phyloP scores from a whole-genome alignment of 2,888 invertebrate genomes.

The Coleophora flavipennella region DNA sequence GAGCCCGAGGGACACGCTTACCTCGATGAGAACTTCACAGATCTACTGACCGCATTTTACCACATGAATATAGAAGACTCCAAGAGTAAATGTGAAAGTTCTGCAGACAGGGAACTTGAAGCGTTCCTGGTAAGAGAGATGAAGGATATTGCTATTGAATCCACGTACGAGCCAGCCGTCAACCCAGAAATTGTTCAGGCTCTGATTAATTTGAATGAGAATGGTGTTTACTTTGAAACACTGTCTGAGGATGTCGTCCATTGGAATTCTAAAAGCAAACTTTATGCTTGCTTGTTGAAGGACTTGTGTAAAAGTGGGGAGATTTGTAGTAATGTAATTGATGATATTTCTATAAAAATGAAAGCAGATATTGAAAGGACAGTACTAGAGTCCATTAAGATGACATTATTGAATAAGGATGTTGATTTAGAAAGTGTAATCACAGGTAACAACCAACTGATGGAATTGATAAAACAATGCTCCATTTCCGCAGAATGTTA shows the following conservation, averaged over 20 bases:
- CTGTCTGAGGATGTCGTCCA: conserved; percentile 36
- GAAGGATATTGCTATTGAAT: conserved; percentile 30
- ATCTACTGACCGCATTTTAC: conserved; percentile 33
- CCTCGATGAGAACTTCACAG: conserved; percentile 35
- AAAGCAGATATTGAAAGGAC: conserved; percentile 42
- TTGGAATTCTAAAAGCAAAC: conserved; percentile 26
- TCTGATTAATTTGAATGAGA: conserved; percentile 41
- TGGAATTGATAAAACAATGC: conserved; percentile 31
- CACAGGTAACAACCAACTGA: conserved; percentile 17
- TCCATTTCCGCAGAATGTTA: conserved; percentile 42
- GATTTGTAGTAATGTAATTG: conserved; percentile 4
- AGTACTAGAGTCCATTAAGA: conserved; percentile 28
- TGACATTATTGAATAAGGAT: conserved; percentile 22
- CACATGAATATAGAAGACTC: conserved; percentile 21
- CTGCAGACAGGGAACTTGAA: conserved; percentile 33
- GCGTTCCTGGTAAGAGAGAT: conserved; percentile 41
- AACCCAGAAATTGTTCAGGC: conserved; percentile 51
- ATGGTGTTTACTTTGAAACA: conserved; percentile 19
- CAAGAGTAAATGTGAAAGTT: conserved; percentile 7
- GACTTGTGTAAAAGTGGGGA: conserved; percentile 30
- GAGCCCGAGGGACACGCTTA: conserved; percentile 40
- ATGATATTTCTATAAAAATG: conserved; percentile 43
- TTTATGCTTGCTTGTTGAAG: conserved; percentile 28
- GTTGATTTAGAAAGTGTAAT: conserved; percentile 24
- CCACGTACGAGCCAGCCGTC: conserved; percentile 23